Base-by-base conservation (phyloP, 2,113 vertebrate genomes). In the Larimichthys polyactis region DNA sequence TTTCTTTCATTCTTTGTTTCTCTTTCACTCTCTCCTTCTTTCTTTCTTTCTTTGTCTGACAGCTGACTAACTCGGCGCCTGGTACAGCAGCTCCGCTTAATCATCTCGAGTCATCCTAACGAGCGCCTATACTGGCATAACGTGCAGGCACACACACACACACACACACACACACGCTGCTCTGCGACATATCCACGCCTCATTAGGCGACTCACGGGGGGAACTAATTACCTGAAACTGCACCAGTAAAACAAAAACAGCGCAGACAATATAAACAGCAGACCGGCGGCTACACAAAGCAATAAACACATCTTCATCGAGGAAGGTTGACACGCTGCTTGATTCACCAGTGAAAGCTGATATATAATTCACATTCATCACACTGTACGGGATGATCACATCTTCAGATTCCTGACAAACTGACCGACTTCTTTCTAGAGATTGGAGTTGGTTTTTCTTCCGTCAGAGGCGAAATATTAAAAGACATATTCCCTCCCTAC, bases 151-250 rank as follows among this genome's bases (percentile, higher is more conserved):
- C 36, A 46, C 87, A 48, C 46, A 48, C 24, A 77, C 75, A 22
- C 36, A 46, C 87, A 48, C 46, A 48, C 24, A 77, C 85, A 71
- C 88, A 81, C 85, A 52, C 40, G 75, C 85, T 76, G 83, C 90
- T 88, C 87, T 85, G 86, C 85, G 90, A 88, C 92, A 91, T 78
- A 88, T 81, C 58, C 87, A 85, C 78, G 81, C 93, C 90, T 94
- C 92, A 91, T 94, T 94, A 95, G 92, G 81, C 83, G 71, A 87
- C 93, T 92, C 93, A 89, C 90, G 80, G 90, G 90, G 87, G 89
- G 90, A 93, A 91, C 92, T 94, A 94, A 94, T 95, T 94, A 92
- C 85, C 86, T 82, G 81, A 91, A 92, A 90, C 88, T 90, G 89
- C 90, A 93, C 76, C 89, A 90, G 87, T 80, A 87, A 86, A 89